A percentile compares a stretch with the other conserved stretches of the same genome.
Conservation (phyloP, 2,888 invertebrate species). For the Heliconius charithonia region DNA sequence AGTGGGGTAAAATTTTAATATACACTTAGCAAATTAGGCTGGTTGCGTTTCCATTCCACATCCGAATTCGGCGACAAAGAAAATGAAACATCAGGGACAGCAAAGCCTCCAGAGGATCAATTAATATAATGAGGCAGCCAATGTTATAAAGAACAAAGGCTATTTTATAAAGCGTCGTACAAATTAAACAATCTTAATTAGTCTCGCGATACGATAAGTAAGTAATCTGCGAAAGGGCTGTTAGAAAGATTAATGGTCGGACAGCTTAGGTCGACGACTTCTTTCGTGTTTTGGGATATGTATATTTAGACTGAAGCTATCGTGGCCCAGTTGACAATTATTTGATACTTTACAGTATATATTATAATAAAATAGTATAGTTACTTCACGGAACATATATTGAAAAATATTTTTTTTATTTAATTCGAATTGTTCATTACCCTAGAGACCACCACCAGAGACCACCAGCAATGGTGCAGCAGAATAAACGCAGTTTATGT, state of each 20-base stretch:
- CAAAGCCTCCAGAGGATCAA: constrained; percentile 45
- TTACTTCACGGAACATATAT: too few species aligned
- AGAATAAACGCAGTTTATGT: too few species aligned
- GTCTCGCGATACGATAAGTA: constrained; percentile 40
- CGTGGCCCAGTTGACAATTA: not conserved
- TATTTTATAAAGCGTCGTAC: constrained; percentile 35
- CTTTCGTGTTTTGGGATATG: constrained; percentile 9
- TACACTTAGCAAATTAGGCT: constrained; percentile 27
- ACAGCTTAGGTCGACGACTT: constrained; percentile 1
- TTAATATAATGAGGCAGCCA: constrained; percentile 46
- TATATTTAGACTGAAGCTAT: not conserved
- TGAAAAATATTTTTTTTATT: too few species aligned
- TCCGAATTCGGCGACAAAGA: constrained; percentile 43
- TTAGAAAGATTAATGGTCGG: constrained; percentile 31
- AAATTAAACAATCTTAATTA: constrained; percentile 45
- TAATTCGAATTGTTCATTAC: too few species aligned
- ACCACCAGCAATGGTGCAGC: too few species aligned
- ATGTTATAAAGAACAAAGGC: constrained; percentile 42
- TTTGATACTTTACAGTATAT: not conserved
- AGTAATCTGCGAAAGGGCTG: constrained; percentile 32
- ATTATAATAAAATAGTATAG: not conserved
- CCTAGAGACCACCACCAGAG: too few species aligned
- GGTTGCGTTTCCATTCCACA: constrained; percentile 24
- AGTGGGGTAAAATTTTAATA: constrained; percentile 14
- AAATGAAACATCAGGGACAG: constrained; percentile 43